These are phyloP conservation scores for Crotalus horridus DNA, from an alignment of 2,113 vertebrate genomes.

Conservation along the genomic window DNA sequence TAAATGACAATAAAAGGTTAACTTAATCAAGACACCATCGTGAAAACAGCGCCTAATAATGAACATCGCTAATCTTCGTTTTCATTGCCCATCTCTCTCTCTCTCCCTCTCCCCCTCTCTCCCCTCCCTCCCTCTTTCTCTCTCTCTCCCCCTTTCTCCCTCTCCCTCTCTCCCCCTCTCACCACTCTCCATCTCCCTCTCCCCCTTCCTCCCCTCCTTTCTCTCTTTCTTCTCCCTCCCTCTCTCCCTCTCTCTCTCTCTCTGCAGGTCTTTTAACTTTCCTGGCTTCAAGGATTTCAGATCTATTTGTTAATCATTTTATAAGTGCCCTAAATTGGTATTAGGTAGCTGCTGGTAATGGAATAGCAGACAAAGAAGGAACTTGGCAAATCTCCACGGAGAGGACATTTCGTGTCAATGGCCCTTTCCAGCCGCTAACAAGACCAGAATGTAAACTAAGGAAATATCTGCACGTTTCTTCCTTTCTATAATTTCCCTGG, in stretches of 20 bases:
- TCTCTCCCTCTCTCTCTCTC: not conserved
- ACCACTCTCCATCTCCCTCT: accelerated
- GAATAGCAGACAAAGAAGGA: not conserved
- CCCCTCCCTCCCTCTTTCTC: not conserved
- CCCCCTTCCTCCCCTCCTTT: no score
- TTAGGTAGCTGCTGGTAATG: not conserved
- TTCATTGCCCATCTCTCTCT: no score
- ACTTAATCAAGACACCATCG: not conserved
- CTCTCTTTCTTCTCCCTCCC: no score
- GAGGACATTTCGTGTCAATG: not conserved
- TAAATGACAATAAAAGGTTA: not conserved
- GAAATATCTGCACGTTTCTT: not conserved
- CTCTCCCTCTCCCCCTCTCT: no score
- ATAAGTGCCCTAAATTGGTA: not conserved
- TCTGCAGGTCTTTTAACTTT: not conserved
- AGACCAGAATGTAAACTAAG: not conserved
- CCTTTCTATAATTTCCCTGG: not conserved
- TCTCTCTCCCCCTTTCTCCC: no score
- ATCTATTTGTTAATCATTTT: not conserved
- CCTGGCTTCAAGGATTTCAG: not conserved
- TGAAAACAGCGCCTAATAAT: not conserved
- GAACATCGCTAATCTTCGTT: not conserved
- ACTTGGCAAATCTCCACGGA: not conserved
- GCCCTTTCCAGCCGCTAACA: not conserved
- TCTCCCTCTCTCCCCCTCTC: no score